Base-by-base conservation (phyloP, 2,797 vertebrate genomes). In the Oreochromis grahami region DNA sequence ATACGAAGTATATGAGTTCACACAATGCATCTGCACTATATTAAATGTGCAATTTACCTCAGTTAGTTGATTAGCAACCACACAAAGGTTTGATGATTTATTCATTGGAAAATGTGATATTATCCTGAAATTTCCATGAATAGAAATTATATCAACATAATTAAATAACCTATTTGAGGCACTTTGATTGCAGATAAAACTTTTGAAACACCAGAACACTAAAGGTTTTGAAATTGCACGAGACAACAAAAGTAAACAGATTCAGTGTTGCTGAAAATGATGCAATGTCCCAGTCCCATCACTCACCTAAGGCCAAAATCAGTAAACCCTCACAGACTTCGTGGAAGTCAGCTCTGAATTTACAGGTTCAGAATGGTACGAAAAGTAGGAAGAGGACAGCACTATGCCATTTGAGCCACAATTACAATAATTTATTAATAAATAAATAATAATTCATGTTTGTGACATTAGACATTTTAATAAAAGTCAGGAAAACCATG, bases 41-140 rank as follows among this genome's bases (percentile, higher is more conserved):
- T 65, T 72, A 52, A 53, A 82, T 48, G 24, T 12, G 26, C 86
- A 50, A 38, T 72, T 84, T 83, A 29, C 36, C 36, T 60, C 48
- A 14, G 19, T 65, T 26, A n/a, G 77, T 53, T 87, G 79, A 91
- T 83, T 85, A 87, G 80, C 88, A 29, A 65, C 21, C 58, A 38
- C 26, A 17, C 85, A 51, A 86, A 80, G 24, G 53, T 90, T 82
- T 78, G 58, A 72, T 86, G 17, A 85, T 88, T 87, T 89, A 91
- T 88, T 92, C 51, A 91, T 87, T 58, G 55, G 52, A 53, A 88
- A 80, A 85, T 90, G 60, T 82, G 82, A 89, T 84, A 83, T 85
- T 84, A 45, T 89, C 82, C 77, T 88, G 72, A 78, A 88, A 81
- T 90, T 86, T 91, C 76, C 85, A 85, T 89, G 77, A 89, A 87